Evolutionary conservation across 2,888 invertebrate species (phyloP).

Genomic region (Cosmorhoe ocellata): DNA sequence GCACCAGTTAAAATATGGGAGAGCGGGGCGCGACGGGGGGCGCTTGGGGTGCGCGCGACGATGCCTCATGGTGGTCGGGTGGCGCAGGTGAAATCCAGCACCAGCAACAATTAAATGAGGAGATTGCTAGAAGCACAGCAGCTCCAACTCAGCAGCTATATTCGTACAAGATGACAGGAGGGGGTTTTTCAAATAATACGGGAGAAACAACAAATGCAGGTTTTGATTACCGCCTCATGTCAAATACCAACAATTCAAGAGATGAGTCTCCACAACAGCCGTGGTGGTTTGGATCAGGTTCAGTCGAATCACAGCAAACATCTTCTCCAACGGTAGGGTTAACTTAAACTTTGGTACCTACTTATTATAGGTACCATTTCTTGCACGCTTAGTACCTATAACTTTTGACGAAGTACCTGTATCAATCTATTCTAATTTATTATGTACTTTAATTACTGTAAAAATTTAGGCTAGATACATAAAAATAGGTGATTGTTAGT

Average conservation of each 20-base stretch:
- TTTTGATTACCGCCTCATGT: slow-evolving; percentile 89
- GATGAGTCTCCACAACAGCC: slow-evolving; percentile 74
- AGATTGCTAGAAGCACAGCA: slow-evolving; percentile 72
- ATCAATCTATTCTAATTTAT: no score
- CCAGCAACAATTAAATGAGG: slow-evolving; percentile 77
- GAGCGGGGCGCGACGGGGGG: slow-evolving; percentile 80
- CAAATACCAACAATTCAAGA: slow-evolving; percentile 76
- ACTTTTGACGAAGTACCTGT: no score
- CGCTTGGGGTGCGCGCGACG: slow-evolving; percentile 83
- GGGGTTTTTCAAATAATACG: slow-evolving; percentile 86
- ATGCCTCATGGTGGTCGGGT: slow-evolving; percentile 81
- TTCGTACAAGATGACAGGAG: slow-evolving; percentile 93
- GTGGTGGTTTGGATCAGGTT: slow-evolving; percentile 90
- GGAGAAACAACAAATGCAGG: slow-evolving; percentile 83
- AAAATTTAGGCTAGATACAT: no score
- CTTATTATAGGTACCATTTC: no score
- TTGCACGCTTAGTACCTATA: no score
- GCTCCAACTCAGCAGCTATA: slow-evolving; percentile 87
- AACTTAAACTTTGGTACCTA: no score
- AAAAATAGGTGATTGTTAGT: no score
- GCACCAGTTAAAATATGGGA: slow-evolving; percentile 75
- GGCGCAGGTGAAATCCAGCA: slow-evolving; percentile 77
- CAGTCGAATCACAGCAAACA: slow-evolving; percentile 79
- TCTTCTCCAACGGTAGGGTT: slow-evolving; percentile 73
- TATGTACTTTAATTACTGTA: no score